Percentiles rank a stretch among this genome's conserved stretches.
Evolutionary conservation across 2,888 invertebrate genomes (phyloP).

Genomic region (Orthosia incerta): DNA sequence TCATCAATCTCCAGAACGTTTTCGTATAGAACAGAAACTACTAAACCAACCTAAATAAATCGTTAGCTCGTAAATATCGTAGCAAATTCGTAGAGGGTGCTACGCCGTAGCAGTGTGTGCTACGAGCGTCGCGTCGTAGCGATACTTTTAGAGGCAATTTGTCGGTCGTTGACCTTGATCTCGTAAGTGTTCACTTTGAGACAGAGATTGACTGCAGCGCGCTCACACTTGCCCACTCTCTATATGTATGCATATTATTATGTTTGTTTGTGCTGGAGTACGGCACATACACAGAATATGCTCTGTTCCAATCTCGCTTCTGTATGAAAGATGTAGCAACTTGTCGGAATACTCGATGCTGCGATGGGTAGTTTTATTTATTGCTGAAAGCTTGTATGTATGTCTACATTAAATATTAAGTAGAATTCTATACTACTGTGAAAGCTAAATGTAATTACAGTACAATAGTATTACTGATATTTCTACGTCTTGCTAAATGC

Average conservation of each 20-base stretch:
- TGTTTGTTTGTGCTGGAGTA: not conserved
- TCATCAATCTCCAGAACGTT: conserved; percentile 17
- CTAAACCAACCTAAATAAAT: conserved; percentile 44
- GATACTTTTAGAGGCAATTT: conserved; percentile 60
- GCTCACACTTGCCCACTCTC: conserved; percentile 5
- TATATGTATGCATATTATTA: not conserved
- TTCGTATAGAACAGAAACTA: conserved; percentile 5
- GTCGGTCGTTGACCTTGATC: conserved; percentile 55
- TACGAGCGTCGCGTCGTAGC: conserved; percentile 50
- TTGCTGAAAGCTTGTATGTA: conserved; percentile 3
- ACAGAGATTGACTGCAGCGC: conserved; percentile 36
- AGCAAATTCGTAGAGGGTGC: conserved; percentile 53
- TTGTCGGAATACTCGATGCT: not conserved
- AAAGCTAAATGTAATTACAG: not conserved
- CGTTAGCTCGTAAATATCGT: conserved; percentile 55
- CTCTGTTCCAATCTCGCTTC: conserved; percentile 10
- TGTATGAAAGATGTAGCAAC: conserved; percentile 28
- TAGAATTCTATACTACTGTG: not conserved
- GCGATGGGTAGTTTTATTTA: conserved; percentile 24
- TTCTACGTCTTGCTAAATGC: too few species aligned
- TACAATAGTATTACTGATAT: too few species aligned
- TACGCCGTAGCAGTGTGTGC: conserved; percentile 58
- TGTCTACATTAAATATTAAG: not conserved
- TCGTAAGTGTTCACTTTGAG: conserved; percentile 45
- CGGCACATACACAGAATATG: not conserved